A percentile compares a stretch with the other conserved stretches of the same genome.
These are phyloP conservation scores for Calliphora vomitoria DNA, from an alignment of 2,888 invertebrate species.

Conservation along the genomic window DNA sequence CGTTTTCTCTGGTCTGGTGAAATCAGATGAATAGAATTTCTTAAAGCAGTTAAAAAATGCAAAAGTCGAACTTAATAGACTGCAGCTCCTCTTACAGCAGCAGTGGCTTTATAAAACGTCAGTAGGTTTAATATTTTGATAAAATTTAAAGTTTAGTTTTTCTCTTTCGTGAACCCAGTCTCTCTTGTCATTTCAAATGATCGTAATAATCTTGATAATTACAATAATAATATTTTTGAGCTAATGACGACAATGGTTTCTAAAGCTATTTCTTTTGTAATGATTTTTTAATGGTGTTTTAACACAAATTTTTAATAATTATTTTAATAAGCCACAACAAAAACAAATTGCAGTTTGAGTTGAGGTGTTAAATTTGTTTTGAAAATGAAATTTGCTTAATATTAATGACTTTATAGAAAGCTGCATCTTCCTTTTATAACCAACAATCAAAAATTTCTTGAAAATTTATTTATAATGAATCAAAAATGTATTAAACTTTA, in stretches of 20 bases:
- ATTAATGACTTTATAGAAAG: constrained; percentile 19
- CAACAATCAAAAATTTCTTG: not conserved
- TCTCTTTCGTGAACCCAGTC: not conserved
- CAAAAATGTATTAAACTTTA: constrained; percentile 8
- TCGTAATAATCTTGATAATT: constrained; percentile 3
- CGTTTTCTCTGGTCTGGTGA: no score
- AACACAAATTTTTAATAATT: constrained; percentile 16
- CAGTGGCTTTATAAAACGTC: not conserved
- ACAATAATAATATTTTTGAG: not conserved
- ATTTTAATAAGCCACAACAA: not conserved
- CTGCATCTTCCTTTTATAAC: constrained; percentile 25
- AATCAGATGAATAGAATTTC: no score
- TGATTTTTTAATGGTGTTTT: constrained; percentile 20
- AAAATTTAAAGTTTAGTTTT: not conserved
- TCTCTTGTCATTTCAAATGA: not conserved
- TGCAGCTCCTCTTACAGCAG: no score
- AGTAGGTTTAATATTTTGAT: not conserved
- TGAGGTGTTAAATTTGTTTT: constrained; percentile 29
- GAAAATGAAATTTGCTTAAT: constrained; percentile 19
- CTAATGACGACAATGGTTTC: constrained; percentile 18
- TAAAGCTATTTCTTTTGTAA: constrained; percentile 32
- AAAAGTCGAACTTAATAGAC: not conserved
- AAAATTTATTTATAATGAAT: constrained; percentile 16
- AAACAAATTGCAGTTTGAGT: not conserved
- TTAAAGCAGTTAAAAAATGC: not conserved